A percentile compares a stretch with the other conserved stretches of the same genome.
phyloP scores from a whole-genome alignment of 2,797 vertebrate genomes.

The Pangasius mekongensis region DNA sequence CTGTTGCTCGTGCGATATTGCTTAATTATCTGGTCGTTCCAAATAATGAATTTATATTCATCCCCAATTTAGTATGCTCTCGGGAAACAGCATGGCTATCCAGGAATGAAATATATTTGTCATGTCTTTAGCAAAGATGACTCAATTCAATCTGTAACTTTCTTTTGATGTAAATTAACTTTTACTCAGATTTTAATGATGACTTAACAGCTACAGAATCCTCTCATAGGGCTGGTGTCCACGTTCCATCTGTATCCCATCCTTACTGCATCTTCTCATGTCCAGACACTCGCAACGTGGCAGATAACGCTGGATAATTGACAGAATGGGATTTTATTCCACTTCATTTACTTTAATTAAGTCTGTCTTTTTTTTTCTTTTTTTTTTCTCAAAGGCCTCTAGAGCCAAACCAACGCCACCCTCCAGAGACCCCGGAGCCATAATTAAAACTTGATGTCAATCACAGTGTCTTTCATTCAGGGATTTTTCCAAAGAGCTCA shows the following conservation, averaged over 20 bases:
- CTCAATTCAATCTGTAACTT: background rate
- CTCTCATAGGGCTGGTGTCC: slow-evolving; percentile 12
- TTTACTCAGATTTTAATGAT: slow-evolving; percentile 1
- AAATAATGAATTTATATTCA: too few relatives aligned
- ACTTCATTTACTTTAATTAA: slow-evolving; percentile 58
- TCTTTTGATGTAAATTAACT: background rate
- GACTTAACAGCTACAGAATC: slow-evolving; percentile 7
- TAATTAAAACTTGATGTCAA: slow-evolving; percentile 62
- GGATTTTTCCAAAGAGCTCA: slow-evolving; percentile 38
- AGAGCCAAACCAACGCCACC: slow-evolving; percentile 35
- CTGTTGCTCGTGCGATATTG: background rate
- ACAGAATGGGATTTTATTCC: slow-evolving; percentile 44
- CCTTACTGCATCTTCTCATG: slow-evolving; percentile 17
- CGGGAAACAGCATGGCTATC: background rate
- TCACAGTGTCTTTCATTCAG: slow-evolving; percentile 49
- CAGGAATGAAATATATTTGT: background rate
- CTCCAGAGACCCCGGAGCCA: slow-evolving; percentile 51
- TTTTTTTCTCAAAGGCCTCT: slow-evolving; percentile 17
- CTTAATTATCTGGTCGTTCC: background rate
- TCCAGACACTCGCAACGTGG: slow-evolving; percentile 20
- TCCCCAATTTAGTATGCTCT: background rate
- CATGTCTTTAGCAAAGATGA: background rate
- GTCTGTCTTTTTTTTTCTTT: slow-evolving; percentile 28
- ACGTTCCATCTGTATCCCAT: slow-evolving; percentile 11
- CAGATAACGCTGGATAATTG: slow-evolving; percentile 29